phyloP scores from a whole-genome alignment of 2,113 vertebrate genomes.

The Periophthalmus modestus region DNA sequence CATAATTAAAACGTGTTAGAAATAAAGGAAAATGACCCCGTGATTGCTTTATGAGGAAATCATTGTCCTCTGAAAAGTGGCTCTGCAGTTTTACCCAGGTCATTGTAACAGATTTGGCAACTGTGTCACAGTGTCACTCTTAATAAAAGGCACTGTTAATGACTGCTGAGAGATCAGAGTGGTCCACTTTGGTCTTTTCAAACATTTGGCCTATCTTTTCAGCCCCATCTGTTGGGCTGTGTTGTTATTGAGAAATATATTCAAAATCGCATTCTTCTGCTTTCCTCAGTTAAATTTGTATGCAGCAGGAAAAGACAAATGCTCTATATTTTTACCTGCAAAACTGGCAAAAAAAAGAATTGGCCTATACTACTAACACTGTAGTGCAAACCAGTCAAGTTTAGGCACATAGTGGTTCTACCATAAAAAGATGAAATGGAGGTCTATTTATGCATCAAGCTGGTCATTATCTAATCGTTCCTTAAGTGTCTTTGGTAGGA shows the following conservation, averaged over 20 bases:
- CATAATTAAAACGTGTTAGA: slow-evolving; percentile 62
- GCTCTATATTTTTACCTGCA: too few relatives aligned
- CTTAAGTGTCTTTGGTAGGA: too few relatives aligned
- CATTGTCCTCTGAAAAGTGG: slow-evolving; percentile 38
- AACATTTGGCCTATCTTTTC: slow-evolving; percentile 44
- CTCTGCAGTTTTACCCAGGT: slow-evolving; percentile 19
- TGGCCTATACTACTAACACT: too few relatives aligned
- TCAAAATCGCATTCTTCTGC: slow-evolving; percentile 1
- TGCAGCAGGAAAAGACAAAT: too few relatives aligned
- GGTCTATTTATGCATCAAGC: too few relatives aligned
- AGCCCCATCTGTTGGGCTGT: slow-evolving; percentile 52
- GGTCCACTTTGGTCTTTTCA: slow-evolving; percentile 21
- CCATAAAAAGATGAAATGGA: too few relatives aligned
- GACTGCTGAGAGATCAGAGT: not conserved
- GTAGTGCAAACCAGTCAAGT: too few relatives aligned
- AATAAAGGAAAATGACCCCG: slow-evolving; percentile 42
- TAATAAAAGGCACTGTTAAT: slow-evolving; percentile 9
- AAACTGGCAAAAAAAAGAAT: too few relatives aligned
- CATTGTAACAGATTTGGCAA: slow-evolving; percentile 36
- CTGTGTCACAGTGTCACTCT: slow-evolving; percentile 28
- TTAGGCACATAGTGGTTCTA: too few relatives aligned
- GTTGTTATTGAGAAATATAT: slow-evolving; percentile 11
- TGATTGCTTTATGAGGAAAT: slow-evolving; percentile 49
- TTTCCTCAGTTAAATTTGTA: too few relatives aligned
- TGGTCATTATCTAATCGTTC: too few relatives aligned